phyloP scores from a whole-genome alignment of 2,888 invertebrate genomes.

The Celastrina argiolus region DNA sequence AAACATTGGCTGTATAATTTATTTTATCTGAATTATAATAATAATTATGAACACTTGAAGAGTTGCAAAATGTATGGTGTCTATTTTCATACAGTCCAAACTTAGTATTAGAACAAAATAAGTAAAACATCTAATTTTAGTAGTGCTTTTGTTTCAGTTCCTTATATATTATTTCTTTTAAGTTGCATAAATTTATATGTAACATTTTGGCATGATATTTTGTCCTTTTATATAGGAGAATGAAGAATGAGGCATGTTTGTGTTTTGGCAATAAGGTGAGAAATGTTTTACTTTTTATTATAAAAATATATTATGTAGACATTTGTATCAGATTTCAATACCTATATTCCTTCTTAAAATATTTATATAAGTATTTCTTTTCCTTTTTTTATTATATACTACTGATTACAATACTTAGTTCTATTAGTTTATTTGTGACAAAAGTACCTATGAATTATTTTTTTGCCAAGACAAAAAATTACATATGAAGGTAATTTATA shows the following conservation, averaged over 20 bases:
- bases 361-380: neutral
- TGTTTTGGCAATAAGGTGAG: conserved; percentile 12
- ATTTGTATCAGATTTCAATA: too few species aligned
- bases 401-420: too few species aligned
- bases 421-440: too few species aligned
- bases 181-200: conserved; percentile 4
- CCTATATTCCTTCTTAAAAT: neutral
- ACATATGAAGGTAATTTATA: too few species aligned
- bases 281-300: neutral
- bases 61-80: neutral
- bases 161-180: conserved; percentile 6
- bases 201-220: neutral
- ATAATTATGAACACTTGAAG: neutral
- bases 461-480: too few species aligned
- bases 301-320: neutral
- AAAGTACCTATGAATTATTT: too few species aligned
- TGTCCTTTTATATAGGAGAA: neutral
- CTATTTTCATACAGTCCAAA: neutral
- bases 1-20: too few species aligned
- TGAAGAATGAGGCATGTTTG: conserved; percentile 18
- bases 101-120: neutral
- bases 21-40: neutral
- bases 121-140: neutral
- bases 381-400: too few species aligned
- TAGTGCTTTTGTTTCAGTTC: conserved; percentile 11